These are phyloP conservation scores for Lacerta viridis DNA, from an alignment of 2,797 vertebrate species.

Conservation along the genomic window DNA sequence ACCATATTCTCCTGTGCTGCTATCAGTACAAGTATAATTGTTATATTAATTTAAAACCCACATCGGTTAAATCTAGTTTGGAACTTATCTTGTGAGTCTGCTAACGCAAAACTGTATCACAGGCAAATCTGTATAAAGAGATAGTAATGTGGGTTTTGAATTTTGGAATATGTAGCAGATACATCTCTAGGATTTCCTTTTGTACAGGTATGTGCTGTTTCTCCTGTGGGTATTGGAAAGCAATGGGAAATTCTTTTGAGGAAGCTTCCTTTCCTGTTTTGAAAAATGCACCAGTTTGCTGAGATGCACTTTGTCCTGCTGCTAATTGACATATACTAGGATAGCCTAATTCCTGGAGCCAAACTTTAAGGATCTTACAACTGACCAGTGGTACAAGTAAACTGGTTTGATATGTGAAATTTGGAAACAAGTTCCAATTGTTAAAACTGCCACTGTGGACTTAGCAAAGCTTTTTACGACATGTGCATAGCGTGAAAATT, in stretches of 20 bases:
- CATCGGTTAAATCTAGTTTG: background rate
- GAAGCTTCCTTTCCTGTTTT: background rate
- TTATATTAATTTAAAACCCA: constrained; percentile 63
- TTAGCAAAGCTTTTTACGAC: constrained; percentile 22
- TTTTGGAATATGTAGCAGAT: background rate
- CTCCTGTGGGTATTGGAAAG: constrained; percentile 33
- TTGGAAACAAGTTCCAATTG: constrained; percentile 6
- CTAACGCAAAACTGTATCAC: background rate
- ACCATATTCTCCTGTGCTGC: constrained; percentile 17
- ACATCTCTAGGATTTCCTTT: background rate
- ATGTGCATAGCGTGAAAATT: too few relatives aligned
- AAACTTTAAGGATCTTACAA: background rate
- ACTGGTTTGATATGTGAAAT: background rate
- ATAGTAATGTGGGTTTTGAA: background rate
- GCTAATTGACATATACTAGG: background rate
- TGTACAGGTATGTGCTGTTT: background rate
- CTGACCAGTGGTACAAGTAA: background rate
- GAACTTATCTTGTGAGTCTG: constrained; percentile 6
- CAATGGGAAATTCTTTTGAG: constrained; percentile 33
- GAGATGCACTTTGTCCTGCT: background rate
- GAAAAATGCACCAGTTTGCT: background rate
- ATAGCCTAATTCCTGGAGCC: background rate
- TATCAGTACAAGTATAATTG: constrained; percentile 59
- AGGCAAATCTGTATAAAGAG: background rate
- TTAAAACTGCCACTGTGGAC: constrained; percentile 20